Conservation (phyloP, 2,797 vertebrate genomes). For the Distichodus sexfasciatus region DNA sequence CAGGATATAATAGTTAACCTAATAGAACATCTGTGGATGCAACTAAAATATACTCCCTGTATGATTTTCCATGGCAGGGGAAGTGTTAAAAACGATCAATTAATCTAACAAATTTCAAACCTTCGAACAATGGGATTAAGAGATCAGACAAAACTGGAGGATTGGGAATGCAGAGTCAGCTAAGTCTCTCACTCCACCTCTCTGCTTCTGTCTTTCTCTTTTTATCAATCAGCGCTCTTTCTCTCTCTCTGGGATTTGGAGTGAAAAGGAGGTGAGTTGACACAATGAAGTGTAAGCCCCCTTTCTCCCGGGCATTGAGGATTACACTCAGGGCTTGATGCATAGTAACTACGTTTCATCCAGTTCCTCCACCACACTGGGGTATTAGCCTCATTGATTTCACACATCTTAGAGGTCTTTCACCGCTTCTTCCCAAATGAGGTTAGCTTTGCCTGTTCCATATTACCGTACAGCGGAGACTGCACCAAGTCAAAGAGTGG, state of each 20-base stretch:
- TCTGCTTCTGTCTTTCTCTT: not conserved
- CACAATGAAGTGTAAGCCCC: slow-evolving; percentile 20
- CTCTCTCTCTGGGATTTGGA: slow-evolving; percentile 9
- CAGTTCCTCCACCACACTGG: slow-evolving; percentile 1
- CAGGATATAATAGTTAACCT: not conserved
- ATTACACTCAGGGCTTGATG: slow-evolving; percentile 17
- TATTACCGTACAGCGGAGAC: slow-evolving; percentile 30
- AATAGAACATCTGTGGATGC: not conserved
- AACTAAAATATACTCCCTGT: not conserved
- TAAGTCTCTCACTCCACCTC: not conserved
- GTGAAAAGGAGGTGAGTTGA: slow-evolving; percentile 9
- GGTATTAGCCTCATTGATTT: slow-evolving; percentile 38
- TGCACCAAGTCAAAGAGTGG: slow-evolving; percentile 36
- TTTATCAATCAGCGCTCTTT: too few species aligned
- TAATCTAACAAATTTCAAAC: slow-evolving; percentile 33
- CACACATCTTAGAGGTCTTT: slow-evolving; percentile 30
- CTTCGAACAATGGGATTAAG: slow-evolving; percentile 32
- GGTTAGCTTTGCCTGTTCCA: slow-evolving; percentile 27
- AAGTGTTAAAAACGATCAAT: slow-evolving; percentile 30
- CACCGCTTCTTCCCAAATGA: slow-evolving; percentile 41
- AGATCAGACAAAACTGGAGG: slow-evolving; percentile 4
- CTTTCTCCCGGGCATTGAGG: slow-evolving; percentile 9
- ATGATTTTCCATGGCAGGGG: not conserved
- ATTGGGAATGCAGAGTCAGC: slow-evolving; percentile 18
- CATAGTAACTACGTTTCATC: slow-evolving; percentile 10